phyloP scores from a whole-genome alignment of 2,888 invertebrate species.

The Biston betularia region DNA sequence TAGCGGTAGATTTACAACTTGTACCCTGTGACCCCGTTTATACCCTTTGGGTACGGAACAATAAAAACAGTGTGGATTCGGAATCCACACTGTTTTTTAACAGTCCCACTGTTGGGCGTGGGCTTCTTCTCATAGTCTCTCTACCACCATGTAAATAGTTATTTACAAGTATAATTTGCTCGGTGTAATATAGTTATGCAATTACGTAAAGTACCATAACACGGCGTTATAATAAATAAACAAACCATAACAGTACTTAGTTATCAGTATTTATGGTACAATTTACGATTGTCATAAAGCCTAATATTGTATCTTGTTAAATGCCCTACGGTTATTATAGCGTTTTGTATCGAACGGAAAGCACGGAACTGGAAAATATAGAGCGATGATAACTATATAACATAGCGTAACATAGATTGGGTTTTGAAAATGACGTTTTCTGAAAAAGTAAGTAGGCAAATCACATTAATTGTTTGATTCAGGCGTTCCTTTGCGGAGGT shows the following conservation, averaged over 20 bases:
- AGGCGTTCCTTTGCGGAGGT: too few species aligned
- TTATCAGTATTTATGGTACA: conserved; percentile 17
- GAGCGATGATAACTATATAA: conserved; percentile 17
- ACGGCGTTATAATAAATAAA: conserved; percentile 1
- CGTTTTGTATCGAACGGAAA: conserved; percentile 8
- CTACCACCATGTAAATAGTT: too few species aligned
- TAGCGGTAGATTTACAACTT: too few species aligned
- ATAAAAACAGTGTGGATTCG: too few species aligned
- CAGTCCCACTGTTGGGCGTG: too few species aligned
- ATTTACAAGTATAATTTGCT: neutral
- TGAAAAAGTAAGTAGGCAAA: conserved; percentile 30
- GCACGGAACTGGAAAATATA: conserved; percentile 2
- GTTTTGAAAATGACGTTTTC: conserved; percentile 26
- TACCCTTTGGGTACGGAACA: too few species aligned
- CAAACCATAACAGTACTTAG: conserved; percentile 5
- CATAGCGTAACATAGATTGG: conserved; percentile 16
- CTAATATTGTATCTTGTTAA: neutral
- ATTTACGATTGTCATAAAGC: conserved; percentile 18
- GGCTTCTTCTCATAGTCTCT: neutral
- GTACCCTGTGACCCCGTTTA: too few species aligned
- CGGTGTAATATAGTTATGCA: conserved; percentile 1
- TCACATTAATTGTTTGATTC: too few species aligned
- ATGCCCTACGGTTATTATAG: neutral
- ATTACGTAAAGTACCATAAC: conserved; percentile 1
- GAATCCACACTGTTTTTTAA: too few species aligned